Percentiles rank a stretch among this genome's conserved stretches.
Evolutionary conservation across 2,888 invertebrate genomes (phyloP).

Genomic region (Oscheius onirici): DNA sequence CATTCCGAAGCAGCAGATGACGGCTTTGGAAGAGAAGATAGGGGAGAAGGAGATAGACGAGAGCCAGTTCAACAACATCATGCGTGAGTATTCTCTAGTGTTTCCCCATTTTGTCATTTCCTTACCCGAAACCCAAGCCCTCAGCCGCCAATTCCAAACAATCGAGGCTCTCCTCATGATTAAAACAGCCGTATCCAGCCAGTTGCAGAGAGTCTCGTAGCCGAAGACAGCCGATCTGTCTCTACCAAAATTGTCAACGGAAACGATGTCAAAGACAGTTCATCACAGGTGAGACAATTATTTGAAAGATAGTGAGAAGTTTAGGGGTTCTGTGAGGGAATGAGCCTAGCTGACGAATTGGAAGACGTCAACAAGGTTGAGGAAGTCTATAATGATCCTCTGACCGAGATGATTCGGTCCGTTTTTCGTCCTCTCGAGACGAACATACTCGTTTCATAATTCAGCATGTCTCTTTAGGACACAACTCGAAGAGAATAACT

Average conservation of each 20-base stretch:
- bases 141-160: constrained; percentile 20
- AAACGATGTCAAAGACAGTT: neutral
- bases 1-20: constrained; percentile 13
- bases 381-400: constrained; percentile 1
- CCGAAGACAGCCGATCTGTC: constrained; percentile 1
- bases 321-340: constrained; percentile 16
- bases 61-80: constrained; percentile 12
- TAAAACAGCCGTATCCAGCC: constrained; percentile 21
- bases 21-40: constrained; percentile 10
- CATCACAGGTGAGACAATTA: neutral
- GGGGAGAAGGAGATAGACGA: constrained; percentile 17
- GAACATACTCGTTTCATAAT: no score
- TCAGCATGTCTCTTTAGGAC: neutral
- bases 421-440: neutral
- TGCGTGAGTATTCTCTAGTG: constrained; percentile 24
- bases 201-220: constrained; percentile 24
- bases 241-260: neutral
- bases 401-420: constrained; percentile 18
- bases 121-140: constrained; percentile 12
- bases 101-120: constrained; percentile 18
- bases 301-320: neutral
- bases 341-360: constrained; percentile 14
- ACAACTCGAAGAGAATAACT: constrained; percentile 11
- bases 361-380: neutral
- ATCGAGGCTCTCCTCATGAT: constrained; percentile 31